A percentile compares a stretch with the other conserved stretches of the same genome.
phyloP scores from a whole-genome alignment of 2,113 vertebrate species.

The Mohoua ochrocephala region DNA sequence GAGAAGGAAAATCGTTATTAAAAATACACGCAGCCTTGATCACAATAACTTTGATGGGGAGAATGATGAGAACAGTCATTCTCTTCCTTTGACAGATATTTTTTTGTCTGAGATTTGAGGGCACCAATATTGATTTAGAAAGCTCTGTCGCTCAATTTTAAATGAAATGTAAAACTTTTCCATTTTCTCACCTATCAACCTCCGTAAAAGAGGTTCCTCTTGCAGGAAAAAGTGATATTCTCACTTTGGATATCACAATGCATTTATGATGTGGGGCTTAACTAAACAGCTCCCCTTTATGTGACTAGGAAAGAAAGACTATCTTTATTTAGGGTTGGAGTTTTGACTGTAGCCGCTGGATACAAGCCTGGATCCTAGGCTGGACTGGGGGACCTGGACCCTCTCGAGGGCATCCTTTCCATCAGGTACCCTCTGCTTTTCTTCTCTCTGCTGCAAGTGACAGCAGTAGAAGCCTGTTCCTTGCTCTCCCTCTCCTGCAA shows the following conservation, averaged over 20 bases:
- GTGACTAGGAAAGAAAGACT: neutral
- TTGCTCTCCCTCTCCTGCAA: neutral
- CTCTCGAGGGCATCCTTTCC: neutral
- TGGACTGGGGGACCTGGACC: neutral
- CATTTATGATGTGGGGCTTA: neutral
- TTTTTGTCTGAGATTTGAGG: constrained; percentile 48
- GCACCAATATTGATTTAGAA: constrained; percentile 44
- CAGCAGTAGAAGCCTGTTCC: neutral
- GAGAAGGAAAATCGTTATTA: constrained; percentile 48
- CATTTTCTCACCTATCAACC: neutral
- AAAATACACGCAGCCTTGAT: constrained; percentile 44
- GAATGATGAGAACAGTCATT: constrained; percentile 13
- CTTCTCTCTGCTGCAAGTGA: neutral
- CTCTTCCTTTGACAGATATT: constrained; percentile 19
- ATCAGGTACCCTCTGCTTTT: neutral
- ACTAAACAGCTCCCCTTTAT: neutral
- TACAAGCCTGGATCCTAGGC: neutral
- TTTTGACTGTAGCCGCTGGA: neutral
- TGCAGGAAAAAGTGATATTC: neutral
- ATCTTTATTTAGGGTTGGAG: neutral
- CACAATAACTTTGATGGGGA: constrained; percentile 61
- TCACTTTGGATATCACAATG: neutral
- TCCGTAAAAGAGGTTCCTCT: neutral
- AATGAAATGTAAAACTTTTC: constrained; percentile 33
- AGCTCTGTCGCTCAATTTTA: neutral